These are phyloP conservation scores for Chymomyza fuscimana DNA, from an alignment of 2,888 invertebrate species.

Conservation along the genomic window DNA sequence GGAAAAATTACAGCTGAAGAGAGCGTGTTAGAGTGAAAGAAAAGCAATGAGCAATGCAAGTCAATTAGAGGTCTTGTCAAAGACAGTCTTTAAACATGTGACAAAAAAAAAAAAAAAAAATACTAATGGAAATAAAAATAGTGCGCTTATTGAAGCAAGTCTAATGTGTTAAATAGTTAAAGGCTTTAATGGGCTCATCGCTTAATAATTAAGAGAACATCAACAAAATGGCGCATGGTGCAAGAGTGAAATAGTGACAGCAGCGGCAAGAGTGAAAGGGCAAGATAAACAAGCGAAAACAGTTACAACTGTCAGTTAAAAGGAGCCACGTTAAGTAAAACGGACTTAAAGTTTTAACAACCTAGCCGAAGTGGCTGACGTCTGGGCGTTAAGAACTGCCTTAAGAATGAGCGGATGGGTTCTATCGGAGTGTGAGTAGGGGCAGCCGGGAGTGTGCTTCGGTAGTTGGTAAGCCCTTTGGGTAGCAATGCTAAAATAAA, in stretches of 20 bases:
- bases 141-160: conserved; percentile 12
- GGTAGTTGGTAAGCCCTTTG: conserved; percentile 48
- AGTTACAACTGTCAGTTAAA: conserved; percentile 71
- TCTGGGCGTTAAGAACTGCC: conserved; percentile 1
- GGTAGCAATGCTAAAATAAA: conserved; percentile 10
- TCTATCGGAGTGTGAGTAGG: too few relatives aligned
- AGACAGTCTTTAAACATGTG: conserved; percentile 32
- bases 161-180: conserved; percentile 44
- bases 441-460: too few relatives aligned
- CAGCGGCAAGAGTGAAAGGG: not conserved
- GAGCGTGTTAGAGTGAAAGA: conserved; percentile 7
- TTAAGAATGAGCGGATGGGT: not conserved
- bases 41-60: conserved; percentile 42
- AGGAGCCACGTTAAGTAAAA: conserved; percentile 70
- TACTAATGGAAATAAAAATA: not conserved
- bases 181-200: conserved; percentile 32
- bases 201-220: conserved; percentile 32
- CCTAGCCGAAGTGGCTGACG: conserved; percentile 59
- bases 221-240: not conserved
- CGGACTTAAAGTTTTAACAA: conserved; percentile 74
- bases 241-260: not conserved
- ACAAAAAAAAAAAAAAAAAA: not conserved
- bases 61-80: conserved; percentile 61
- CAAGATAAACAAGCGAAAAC: conserved; percentile 41
- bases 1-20: conserved; percentile 7